phyloP scores from a whole-genome alignment of 2,888 invertebrate genomes.

The Phytoseiulus persimilis region DNA sequence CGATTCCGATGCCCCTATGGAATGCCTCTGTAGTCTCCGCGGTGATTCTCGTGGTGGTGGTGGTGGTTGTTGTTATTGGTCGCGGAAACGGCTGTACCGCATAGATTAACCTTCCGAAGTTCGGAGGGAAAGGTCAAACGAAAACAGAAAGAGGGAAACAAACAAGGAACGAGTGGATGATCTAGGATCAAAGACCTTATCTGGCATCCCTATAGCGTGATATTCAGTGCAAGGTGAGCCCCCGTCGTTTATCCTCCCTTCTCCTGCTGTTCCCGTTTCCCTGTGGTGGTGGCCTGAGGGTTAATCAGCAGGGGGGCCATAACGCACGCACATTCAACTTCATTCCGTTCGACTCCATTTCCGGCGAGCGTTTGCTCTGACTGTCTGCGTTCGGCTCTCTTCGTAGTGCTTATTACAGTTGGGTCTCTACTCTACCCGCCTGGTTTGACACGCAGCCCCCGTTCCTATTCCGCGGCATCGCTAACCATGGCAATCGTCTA shows the following conservation, averaged over 20 bases:
- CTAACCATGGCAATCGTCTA: neutral
- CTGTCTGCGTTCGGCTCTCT: neutral
- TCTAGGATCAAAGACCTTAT: no score
- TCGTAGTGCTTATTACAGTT: neutral
- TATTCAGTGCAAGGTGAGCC: neutral
- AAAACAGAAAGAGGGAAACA: neutral
- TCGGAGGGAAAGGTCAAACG: neutral
- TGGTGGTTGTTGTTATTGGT: neutral
- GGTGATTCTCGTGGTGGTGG: neutral
- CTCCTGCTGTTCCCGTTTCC: neutral
- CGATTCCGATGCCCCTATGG: neutral
- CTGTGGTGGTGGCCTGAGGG: neutral
- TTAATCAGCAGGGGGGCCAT: neutral
- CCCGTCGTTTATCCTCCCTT: neutral
- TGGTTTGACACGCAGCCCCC: neutral
- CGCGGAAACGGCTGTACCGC: neutral
- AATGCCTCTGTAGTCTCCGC: neutral
- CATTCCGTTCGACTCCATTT: neutral
- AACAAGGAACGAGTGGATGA: neutral
- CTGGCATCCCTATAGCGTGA: no score
- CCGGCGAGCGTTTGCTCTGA: neutral
- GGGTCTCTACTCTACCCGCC: neutral
- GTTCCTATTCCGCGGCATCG: neutral
- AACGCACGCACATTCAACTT: neutral
- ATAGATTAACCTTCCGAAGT: neutral